Evolutionary conservation across 2,888 invertebrate species (phyloP), one percentile per base, ranked within the genome.

Genomic region (Rhamphomyia laevipes): DNA sequence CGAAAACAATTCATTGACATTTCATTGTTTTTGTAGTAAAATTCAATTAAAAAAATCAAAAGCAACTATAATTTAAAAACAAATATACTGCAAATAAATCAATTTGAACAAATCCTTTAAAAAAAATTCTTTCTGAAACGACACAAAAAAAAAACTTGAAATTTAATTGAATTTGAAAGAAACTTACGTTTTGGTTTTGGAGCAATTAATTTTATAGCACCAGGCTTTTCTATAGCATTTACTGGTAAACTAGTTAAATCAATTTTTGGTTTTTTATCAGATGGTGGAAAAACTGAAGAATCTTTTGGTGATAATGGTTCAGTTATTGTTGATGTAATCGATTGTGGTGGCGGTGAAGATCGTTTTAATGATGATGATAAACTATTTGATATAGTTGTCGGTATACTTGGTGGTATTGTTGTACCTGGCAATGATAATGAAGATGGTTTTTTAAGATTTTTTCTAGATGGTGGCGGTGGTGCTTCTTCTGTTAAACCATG

Each of bases 161-260:
- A 12, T 3, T 13, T 13, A 40, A 21, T 18, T 18, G 18, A 46
- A 46, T 15, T 48, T 18, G 33, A 51, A 48, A 46, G 10, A 76
- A 77, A 86, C 91, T 87, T 84, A 93, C 92, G 87, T 80, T 88
- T 89, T 57, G 84, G 84, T 76, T 89, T 88, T 56, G 90, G 80
- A 59, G 90, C 83, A 61, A 91, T 90, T 57, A 90, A 73, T 75
- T 92, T 92, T 58, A 89, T 86, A 57, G 83, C 77, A 57, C 87
- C 88, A 33, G 85, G 84, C 67, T 85, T 81, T 63, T 87, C 87
- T 37, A 77, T 71, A 2, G 61, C 57, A 54, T 70, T 66, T 45
- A 66, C 62, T 60, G 65, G 57, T 44, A 66, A 74, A 54, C 72
- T 62, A 47, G 67, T 66, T 61, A 69, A 75, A 55, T 76, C 66